Evolutionary conservation across 2,113 vertebrate species (phyloP).

Genomic region (Microcebus jonahi): DNA sequence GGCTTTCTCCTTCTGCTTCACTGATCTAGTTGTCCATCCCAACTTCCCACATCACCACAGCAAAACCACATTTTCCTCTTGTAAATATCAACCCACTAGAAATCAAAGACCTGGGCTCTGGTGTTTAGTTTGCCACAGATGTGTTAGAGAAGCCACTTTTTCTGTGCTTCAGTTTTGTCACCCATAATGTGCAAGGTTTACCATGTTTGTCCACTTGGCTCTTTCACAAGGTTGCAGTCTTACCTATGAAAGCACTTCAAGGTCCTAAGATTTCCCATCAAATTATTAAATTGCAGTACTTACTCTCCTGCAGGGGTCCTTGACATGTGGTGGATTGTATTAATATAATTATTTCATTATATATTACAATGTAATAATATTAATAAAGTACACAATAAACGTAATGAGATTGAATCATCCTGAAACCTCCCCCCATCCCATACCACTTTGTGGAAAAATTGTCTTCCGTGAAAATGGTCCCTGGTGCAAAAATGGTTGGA

Average conservation of each 20-base stretch:
- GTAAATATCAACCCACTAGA: background rate
- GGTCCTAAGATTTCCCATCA: background rate
- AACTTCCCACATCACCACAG: background rate
- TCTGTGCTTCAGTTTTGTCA: background rate
- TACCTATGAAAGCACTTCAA: background rate
- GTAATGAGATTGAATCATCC: no score
- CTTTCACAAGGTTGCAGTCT: background rate
- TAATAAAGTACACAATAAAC: no score
- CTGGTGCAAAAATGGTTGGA: no score
- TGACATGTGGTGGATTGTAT: no score
- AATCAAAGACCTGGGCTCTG: background rate
- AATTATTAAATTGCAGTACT: background rate
- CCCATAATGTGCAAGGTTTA: background rate
- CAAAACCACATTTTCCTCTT: background rate
- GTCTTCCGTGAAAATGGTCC: no score
- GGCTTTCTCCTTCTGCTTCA: background rate
- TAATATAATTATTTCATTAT: no score
- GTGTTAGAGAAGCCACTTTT: background rate
- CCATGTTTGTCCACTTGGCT: background rate
- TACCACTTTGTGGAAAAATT: no score
- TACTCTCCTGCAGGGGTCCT: background rate
- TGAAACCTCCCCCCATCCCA: no score
- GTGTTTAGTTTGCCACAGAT: background rate
- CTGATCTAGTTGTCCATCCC: background rate
- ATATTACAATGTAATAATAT: no score